A percentile compares a stretch with the other conserved stretches of the same genome.
Conservation (phyloP, 2,888 invertebrate species). For the Temnothorax rugatulus region DNA sequence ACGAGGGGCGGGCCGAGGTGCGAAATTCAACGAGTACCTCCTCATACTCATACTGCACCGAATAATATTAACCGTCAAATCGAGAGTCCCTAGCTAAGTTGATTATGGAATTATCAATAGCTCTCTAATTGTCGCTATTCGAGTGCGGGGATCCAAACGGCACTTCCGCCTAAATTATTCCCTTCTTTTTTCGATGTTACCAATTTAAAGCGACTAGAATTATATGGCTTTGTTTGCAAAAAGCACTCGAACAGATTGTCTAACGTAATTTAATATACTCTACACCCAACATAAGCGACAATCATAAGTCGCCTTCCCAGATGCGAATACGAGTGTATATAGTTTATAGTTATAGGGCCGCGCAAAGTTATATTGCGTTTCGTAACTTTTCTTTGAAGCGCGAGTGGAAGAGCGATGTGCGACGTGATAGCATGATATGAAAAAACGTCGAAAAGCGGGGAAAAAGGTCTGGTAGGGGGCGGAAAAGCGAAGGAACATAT, state of each 20-base stretch:
- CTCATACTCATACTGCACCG: slow-evolving; percentile 84
- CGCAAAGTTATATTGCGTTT: slow-evolving; percentile 72
- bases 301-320: slow-evolving; percentile 5
- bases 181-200: not conserved
- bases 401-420: slow-evolving; percentile 64
- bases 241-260: slow-evolving; percentile 1
- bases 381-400: slow-evolving; percentile 70
- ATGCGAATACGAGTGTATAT: not conserved
- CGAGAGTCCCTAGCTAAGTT: slow-evolving; percentile 28
- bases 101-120: slow-evolving; percentile 28
- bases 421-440: slow-evolving; percentile 72
- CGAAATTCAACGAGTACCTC: slow-evolving; percentile 84
- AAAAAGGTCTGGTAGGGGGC: slow-evolving; percentile 50
- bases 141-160: not conserved
- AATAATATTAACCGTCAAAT: slow-evolving; percentile 70
- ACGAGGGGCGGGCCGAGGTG: slow-evolving; percentile 86
- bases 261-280: slow-evolving; percentile 6
- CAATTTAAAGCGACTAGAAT: not conserved
- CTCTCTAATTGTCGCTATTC: slow-evolving; percentile 18
- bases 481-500: slow-evolving; percentile 75
- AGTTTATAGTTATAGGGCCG: slow-evolving; percentile 54
- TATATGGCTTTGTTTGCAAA: not conserved
- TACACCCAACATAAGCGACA: not conserved
- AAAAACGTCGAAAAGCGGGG: slow-evolving; percentile 68
- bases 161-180: not conserved